These are phyloP conservation scores for Rhimphoctona megacephalus DNA, from an alignment of 2,888 invertebrate species.

Conservation along the genomic window DNA sequence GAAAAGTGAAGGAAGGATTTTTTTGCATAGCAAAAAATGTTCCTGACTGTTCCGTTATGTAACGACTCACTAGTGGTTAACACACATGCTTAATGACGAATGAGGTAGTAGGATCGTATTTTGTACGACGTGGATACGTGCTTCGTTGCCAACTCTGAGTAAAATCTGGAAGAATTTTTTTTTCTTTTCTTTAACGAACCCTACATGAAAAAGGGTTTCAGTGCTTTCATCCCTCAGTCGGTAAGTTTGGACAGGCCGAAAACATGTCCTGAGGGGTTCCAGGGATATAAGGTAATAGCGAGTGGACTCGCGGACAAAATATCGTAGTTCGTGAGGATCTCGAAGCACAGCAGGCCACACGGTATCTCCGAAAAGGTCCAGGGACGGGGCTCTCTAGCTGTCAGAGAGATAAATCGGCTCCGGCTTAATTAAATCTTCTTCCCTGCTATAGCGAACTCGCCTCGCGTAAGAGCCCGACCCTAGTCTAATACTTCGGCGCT, in stretches of 20 bases:
- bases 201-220: slow-evolving; percentile 47
- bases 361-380: slow-evolving; percentile 60
- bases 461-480: slow-evolving; percentile 68
- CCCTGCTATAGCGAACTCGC: slow-evolving; percentile 79
- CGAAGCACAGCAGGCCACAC: slow-evolving; percentile 61
- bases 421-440: slow-evolving; percentile 85
- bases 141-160: slow-evolving; percentile 17
- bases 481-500: slow-evolving; percentile 62
- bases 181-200: neutral
- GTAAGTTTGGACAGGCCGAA: slow-evolving; percentile 56
- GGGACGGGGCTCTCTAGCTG: slow-evolving; percentile 75
- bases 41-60: neutral
- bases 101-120: neutral
- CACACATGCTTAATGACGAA: slow-evolving; percentile 13
- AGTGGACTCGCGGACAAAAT: slow-evolving; percentile 52
- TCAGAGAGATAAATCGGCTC: slow-evolving; percentile 85
- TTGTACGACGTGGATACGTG: neutral
- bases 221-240: slow-evolving; percentile 39
- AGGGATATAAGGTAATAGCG: slow-evolving; percentile 20
- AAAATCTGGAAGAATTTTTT: slow-evolving; percentile 38
- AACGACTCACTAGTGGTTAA: neutral
- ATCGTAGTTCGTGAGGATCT: slow-evolving; percentile 58
- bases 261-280: slow-evolving; percentile 36
- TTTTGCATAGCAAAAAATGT: neutral
- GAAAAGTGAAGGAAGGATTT: neutral